These are phyloP conservation scores for Solenopsis fugax DNA, from an alignment of 1,140 invertebrate genomes.

Conservation along the genomic window DNA sequence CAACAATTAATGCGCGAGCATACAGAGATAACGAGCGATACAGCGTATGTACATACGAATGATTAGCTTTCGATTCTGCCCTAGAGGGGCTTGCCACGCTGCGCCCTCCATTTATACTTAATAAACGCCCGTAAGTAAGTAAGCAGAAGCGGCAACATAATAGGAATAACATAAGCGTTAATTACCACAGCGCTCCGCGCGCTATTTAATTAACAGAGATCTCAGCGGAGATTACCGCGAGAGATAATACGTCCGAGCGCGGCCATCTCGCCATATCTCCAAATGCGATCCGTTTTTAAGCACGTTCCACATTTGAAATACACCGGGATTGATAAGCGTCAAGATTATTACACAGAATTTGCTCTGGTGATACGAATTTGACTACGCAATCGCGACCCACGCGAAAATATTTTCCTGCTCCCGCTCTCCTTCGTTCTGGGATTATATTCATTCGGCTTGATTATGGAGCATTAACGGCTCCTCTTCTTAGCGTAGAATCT, in stretches of 20 bases:
- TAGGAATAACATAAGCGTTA: slow-evolving; percentile 8
- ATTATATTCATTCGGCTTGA: not conserved
- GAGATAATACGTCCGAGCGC: slow-evolving; percentile 17
- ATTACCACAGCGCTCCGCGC: slow-evolving; percentile 5
- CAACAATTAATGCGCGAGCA: slow-evolving; percentile 46
- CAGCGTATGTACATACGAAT: slow-evolving; percentile 44
- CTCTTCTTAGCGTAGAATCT: not conserved
- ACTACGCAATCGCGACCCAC: not conserved
- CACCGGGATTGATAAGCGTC: not conserved
- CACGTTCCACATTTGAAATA: not conserved
- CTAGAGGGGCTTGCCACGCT: not conserved
- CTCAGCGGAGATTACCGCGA: slow-evolving; percentile 19
- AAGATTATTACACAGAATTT: not conserved
- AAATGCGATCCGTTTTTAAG: slow-evolving; percentile 23
- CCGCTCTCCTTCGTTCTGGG: not conserved
- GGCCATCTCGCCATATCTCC: not conserved
- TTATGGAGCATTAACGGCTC: not conserved
- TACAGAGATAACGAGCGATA: slow-evolving; percentile 52
- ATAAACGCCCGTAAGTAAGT: slow-evolving; percentile 20
- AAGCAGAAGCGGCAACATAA: slow-evolving; percentile 17
- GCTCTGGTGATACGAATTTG: not conserved
- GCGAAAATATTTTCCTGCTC: not conserved
- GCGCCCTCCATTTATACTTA: slow-evolving; percentile 36
- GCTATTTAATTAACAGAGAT: slow-evolving; percentile 39
- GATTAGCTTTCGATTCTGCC: slow-evolving; percentile 59